These are phyloP conservation scores for Tachystola acroxantha DNA, from an alignment of 2,888 invertebrate species.

Conservation along the genomic window DNA sequence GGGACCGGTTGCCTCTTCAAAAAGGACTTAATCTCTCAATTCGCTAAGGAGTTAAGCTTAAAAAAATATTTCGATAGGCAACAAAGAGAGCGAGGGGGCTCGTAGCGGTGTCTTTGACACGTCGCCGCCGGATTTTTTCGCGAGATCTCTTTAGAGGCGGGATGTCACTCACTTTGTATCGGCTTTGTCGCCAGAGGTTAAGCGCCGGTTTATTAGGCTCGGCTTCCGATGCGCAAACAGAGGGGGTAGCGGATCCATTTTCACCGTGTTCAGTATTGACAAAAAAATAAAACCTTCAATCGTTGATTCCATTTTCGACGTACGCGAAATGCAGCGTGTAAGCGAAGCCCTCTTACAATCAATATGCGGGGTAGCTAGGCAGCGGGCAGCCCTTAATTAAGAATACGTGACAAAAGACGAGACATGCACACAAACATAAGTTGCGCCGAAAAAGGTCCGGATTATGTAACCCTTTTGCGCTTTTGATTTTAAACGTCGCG, in stretches of 20 bases:
- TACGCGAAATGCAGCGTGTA: constrained; percentile 32
- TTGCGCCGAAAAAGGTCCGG: constrained; percentile 70
- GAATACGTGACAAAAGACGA: constrained; percentile 79
- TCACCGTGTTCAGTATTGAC: constrained; percentile 36
- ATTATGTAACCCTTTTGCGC: constrained; percentile 76
- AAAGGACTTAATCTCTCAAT: constrained; percentile 79
- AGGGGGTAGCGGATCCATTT: constrained; percentile 57
- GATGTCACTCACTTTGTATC: constrained; percentile 77
- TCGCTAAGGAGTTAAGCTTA: constrained; percentile 79
- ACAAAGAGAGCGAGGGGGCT: constrained; percentile 66
- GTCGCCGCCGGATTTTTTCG: constrained; percentile 70
- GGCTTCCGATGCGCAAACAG: constrained; percentile 70
- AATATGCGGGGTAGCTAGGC: constrained; percentile 64
- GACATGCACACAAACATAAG: constrained; percentile 72
- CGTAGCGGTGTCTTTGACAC: constrained; percentile 77
- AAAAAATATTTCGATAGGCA: constrained; percentile 76
- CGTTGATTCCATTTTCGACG: constrained; percentile 42
- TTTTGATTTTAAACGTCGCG: constrained; percentile 75
- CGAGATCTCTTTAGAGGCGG: constrained; percentile 68
- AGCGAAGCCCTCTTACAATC: constrained; percentile 56
- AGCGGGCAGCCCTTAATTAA: constrained; percentile 72
- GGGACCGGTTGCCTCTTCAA: constrained; percentile 81
- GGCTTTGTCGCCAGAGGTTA: constrained; percentile 75
- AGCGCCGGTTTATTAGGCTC: constrained; percentile 75
- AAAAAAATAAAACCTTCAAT: constrained; percentile 37